Evolutionary conservation across 1,140 invertebrate genomes (phyloP).

Genomic region (Stenopsyche tienmushanensis): DNA sequence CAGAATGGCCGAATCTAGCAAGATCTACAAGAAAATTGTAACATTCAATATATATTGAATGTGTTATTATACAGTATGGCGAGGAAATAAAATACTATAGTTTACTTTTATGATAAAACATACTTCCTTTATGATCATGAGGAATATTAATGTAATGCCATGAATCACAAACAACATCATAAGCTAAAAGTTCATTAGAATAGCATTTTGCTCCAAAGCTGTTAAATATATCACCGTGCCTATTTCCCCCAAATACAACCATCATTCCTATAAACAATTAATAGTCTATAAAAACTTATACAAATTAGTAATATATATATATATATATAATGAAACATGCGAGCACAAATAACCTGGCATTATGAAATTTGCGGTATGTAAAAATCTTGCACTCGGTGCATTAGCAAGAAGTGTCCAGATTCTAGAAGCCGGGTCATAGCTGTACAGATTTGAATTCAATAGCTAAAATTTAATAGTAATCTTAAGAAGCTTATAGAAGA

Average conservation of each 20-base stretch:
- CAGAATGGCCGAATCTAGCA: constrained; percentile 78
- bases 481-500: neutral
- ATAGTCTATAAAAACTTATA: constrained; percentile 4
- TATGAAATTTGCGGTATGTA: constrained; percentile 84
- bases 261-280: constrained; percentile 63
- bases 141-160: constrained; percentile 67
- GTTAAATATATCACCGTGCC: constrained; percentile 88
- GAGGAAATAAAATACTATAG: too few relatives aligned
- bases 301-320: constrained; percentile 6
- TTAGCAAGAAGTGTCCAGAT: constrained; percentile 78
- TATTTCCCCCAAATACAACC: constrained; percentile 94
- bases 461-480: constrained; percentile 49
- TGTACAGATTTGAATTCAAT: constrained; percentile 78
- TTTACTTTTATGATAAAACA: constrained; percentile 53
- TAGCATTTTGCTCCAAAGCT: constrained; percentile 86
- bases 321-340: constrained; percentile 44
- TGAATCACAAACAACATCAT: constrained; percentile 81
- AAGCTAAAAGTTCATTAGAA: constrained; percentile 80
- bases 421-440: constrained; percentile 76
- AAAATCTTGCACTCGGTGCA: constrained; percentile 78
- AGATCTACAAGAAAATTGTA: constrained; percentile 59
- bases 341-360: constrained; percentile 60
- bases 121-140: constrained; percentile 54
- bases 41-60: neutral
- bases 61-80: neutral